Evolutionary conservation across 1,140 invertebrate species (phyloP).

Genomic region (Euura saliciscinereae): DNA sequence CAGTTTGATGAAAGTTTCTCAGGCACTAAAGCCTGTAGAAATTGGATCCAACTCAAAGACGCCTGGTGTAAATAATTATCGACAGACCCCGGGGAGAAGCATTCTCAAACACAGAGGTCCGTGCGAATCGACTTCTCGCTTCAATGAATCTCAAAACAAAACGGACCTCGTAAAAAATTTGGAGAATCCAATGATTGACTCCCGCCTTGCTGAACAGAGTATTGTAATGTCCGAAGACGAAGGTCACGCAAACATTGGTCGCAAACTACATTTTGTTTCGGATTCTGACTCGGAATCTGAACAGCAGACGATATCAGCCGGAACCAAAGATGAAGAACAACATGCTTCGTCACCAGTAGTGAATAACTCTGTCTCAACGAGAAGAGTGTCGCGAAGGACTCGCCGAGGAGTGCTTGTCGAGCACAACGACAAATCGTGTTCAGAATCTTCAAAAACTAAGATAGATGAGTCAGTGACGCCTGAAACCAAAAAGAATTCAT

Average conservation of each 20-base stretch:
- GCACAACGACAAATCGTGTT: too few relatives aligned
- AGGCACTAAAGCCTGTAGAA: slow-evolving; percentile 46
- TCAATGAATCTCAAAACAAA: slow-evolving; percentile 31
- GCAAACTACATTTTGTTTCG: slow-evolving; percentile 20
- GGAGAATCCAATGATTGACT: slow-evolving; percentile 26
- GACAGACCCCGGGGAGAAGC: slow-evolving; percentile 47
- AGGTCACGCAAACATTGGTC: slow-evolving; percentile 22
- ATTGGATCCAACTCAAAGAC: slow-evolving; percentile 45
- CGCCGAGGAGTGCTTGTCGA: too few relatives aligned
- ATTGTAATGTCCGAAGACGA: slow-evolving; percentile 29
- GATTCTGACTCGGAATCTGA: background rate
- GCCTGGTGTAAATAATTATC: slow-evolving; percentile 44
- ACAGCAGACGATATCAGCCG: background rate
- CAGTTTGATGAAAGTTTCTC: slow-evolving; percentile 5
- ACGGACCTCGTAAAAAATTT: background rate
- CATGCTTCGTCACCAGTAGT: too few relatives aligned
- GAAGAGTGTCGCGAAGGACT: too few relatives aligned
- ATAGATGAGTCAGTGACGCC: too few relatives aligned
- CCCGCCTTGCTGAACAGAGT: slow-evolving; percentile 29
- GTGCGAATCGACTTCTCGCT: slow-evolving; percentile 10
- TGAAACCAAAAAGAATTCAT: too few relatives aligned
- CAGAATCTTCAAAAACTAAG: too few relatives aligned
- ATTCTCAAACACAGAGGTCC: slow-evolving; percentile 46
- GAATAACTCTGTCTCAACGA: too few relatives aligned
- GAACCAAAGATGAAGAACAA: too few relatives aligned